Evolutionary conservation across 2,113 vertebrate species (phyloP), one percentile per base, ranked within the genome.

Genomic region (Syngnathus floridae): DNA sequence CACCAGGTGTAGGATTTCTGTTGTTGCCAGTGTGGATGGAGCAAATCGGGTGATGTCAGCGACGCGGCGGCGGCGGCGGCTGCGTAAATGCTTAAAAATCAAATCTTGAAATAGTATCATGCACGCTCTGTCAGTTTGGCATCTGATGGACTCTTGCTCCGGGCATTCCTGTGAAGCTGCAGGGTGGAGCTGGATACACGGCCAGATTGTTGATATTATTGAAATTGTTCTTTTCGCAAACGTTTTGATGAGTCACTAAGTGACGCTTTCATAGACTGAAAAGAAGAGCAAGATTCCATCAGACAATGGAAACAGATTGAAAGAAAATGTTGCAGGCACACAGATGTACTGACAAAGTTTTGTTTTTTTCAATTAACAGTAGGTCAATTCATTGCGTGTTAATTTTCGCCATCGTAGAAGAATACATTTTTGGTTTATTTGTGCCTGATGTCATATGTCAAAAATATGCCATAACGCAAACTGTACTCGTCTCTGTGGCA

Each of bases 1-100:
- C 67, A 79, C 75, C 67, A 86, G 78, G 86, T 88, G 81, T 78
- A 64, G 82, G 69, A 65, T 83, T 81, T 64, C 80, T 70, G 72
- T 54, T 84, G 65, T 40, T 76, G 72, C 57, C 36, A 38, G 68
- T 65, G 56, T 73, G 67, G 65, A 83, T 65, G 65, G 79, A 79
- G 51, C 52, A 63, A 63, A 51, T 65, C 59, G 55, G 72, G 57
- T 79, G 80, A 82, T 14, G 60, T 88, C 83, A 82, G 66, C 26
- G 56, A 63, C 56, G 35, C 7, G 16, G 17, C 73, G 64, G 75
- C 70, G 19, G 45, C 43, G 8, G 26, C 26, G 26, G 26, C 26
- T 79, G 79, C 67, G 73, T 79, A 73, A 40, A 76, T 46, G 37
- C 66, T 38, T 46, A 22, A 37, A 31, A 36, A 36, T 67, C 57